Evolutionary conservation across 2,888 invertebrate species (phyloP).

Genomic region (Trissolcus japonicus): DNA sequence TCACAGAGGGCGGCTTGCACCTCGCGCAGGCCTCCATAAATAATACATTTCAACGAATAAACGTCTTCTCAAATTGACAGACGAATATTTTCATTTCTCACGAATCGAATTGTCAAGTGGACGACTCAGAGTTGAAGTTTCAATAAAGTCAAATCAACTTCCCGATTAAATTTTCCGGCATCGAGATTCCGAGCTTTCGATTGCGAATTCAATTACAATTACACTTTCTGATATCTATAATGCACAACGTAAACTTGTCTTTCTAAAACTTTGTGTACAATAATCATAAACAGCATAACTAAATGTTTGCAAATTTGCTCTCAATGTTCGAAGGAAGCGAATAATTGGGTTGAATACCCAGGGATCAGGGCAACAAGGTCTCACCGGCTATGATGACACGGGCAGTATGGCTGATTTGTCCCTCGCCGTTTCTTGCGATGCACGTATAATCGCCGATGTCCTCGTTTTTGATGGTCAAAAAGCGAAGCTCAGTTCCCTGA

Average conservation of each 20-base stretch:
- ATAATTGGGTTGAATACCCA: too few relatives aligned
- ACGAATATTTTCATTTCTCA: conserved; percentile 33
- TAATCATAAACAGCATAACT: too few relatives aligned
- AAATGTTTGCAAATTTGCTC: too few relatives aligned
- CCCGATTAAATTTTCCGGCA: conserved; percentile 16
- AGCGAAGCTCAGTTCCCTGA: conserved; percentile 94
- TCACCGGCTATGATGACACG: conserved; percentile 94
- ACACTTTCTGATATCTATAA: too few relatives aligned
- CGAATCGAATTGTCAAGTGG: conserved; percentile 34
- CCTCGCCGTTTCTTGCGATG: conserved; percentile 96
- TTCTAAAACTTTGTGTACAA: too few relatives aligned
- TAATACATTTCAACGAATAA: conserved; percentile 32
- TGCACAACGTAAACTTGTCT: background rate
- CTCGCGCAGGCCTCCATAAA: conserved; percentile 33
- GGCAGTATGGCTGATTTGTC: conserved; percentile 96
- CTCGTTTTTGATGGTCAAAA: conserved; percentile 93
- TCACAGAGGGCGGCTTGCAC: conserved; percentile 28
- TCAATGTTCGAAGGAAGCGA: too few relatives aligned
- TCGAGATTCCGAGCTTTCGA: background rate
- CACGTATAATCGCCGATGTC: conserved; percentile 98
- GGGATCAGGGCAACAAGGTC: conserved; percentile 22
- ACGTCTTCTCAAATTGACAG: conserved; percentile 32
- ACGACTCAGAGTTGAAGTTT: conserved; percentile 17
- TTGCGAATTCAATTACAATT: background rate
- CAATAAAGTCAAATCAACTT: conserved; percentile 22